phyloP scores from a whole-genome alignment of 1,140 invertebrate species.

The Bombus impatiens region DNA sequence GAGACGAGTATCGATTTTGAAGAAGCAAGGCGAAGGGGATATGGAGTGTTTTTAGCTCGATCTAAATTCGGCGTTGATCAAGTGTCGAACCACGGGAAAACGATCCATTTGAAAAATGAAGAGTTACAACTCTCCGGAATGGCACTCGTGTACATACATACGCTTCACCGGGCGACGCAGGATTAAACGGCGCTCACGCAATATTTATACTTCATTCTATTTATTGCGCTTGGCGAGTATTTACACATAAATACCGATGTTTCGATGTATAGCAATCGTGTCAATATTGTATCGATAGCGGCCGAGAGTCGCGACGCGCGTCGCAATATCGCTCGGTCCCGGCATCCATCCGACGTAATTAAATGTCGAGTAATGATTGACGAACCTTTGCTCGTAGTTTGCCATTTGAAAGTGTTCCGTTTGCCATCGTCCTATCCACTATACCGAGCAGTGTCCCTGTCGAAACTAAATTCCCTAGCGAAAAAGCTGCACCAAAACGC shows the following conservation, averaged over 20 bases:
- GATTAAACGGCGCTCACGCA: constrained; percentile 30
- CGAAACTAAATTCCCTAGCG: neutral
- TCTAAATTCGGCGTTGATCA: neutral
- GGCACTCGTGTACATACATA: neutral
- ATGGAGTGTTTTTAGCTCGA: neutral
- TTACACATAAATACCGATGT: constrained; percentile 48
- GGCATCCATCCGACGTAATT: constrained; percentile 38
- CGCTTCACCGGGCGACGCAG: neutral
- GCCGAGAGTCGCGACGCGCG: constrained; percentile 24
- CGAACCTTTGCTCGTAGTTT: constrained; percentile 8
- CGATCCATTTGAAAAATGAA: constrained; percentile 44
- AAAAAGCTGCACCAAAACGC: too few species aligned
- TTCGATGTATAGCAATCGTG: constrained; percentile 38
- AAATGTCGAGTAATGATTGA: constrained; percentile 50
- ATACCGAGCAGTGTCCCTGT: too few species aligned
- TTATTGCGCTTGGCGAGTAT: constrained; percentile 39
- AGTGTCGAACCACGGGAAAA: neutral
- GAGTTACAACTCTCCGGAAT: constrained; percentile 9
- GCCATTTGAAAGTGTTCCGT: neutral
- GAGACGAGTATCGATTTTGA: neutral
- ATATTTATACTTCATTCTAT: constrained; percentile 50
- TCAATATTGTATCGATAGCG: constrained; percentile 44
- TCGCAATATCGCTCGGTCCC: constrained; percentile 28
- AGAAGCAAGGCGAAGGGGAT: neutral
- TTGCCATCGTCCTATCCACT: too few species aligned